Evolutionary conservation across 2,888 invertebrate species (phyloP).

Genomic region (Alsophila aescularia): DNA sequence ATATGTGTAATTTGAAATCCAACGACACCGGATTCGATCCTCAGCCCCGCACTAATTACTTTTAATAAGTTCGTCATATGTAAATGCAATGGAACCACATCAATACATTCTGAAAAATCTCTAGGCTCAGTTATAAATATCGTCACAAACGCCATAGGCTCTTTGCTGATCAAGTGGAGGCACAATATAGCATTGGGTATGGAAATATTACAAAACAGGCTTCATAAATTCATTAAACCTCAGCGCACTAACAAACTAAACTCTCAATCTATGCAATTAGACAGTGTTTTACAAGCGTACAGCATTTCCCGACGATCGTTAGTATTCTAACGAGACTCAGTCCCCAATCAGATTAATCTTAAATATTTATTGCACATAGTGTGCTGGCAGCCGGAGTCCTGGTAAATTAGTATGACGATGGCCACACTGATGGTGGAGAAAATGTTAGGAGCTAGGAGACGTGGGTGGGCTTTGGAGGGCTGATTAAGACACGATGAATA

Average conservation of each 20-base stretch:
- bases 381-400: constrained; percentile 70
- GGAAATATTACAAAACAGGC: constrained; percentile 12
- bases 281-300: constrained; percentile 44
- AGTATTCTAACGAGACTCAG: constrained; percentile 75
- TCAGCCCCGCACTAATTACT: too few relatives aligned
- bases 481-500: constrained; percentile 80
- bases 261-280: constrained; percentile 45
- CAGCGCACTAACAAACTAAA: constrained; percentile 41
- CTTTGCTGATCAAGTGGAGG: not conserved
- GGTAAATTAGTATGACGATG: constrained; percentile 82
- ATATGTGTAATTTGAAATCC: too few relatives aligned
- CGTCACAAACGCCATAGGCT: constrained; percentile 4
- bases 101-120: not conserved
- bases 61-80: too few relatives aligned
- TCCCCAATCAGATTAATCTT: constrained; percentile 81
- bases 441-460: constrained; percentile 63
- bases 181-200: constrained; percentile 12
- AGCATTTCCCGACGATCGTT: constrained; percentile 50
- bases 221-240: constrained; percentile 28
- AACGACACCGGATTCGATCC: too few relatives aligned
- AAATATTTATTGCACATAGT: constrained; percentile 83
- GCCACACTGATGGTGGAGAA: constrained; percentile 76
- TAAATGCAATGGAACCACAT: too few relatives aligned
- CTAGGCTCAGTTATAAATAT: not conserved
- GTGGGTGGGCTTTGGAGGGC: constrained; percentile 76